These are phyloP conservation scores for Bombus cullumanus DNA, from an alignment of 1,140 invertebrate genomes.

Conservation along the genomic window DNA sequence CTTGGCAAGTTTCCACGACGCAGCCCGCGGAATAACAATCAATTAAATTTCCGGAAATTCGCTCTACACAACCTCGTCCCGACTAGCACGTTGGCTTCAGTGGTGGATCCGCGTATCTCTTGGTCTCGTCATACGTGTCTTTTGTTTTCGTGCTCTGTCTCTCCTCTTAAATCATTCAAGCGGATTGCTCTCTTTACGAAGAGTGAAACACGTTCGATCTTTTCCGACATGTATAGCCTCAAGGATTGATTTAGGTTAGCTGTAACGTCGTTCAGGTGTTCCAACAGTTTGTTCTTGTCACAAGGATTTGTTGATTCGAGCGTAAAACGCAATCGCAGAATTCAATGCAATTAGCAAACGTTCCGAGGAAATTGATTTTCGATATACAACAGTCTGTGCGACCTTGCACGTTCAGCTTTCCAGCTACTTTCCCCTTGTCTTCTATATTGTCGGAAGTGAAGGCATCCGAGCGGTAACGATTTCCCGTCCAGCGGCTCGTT, in stretches of 20 bases:
- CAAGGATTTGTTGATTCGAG: neutral
- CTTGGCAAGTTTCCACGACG: slow-evolving; percentile 52
- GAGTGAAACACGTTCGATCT: neutral
- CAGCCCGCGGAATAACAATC: slow-evolving; percentile 63
- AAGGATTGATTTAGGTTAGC: neutral
- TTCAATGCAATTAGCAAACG: neutral
- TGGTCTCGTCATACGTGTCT: neutral
- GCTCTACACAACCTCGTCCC: neutral
- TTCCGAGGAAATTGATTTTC: neutral
- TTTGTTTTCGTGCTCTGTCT: neutral
- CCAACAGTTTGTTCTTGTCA: neutral
- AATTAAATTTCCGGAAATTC: slow-evolving; percentile 65
- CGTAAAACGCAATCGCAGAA: neutral
- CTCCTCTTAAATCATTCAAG: neutral
- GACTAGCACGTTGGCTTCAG: slow-evolving; percentile 18
- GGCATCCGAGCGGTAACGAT: slow-evolving; percentile 37
- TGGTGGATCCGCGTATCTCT: neutral
- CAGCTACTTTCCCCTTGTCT: neutral
- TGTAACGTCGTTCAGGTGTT: neutral
- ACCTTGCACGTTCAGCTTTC: neutral
- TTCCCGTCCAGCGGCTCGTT: slow-evolving; percentile 32
- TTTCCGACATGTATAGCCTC: neutral
- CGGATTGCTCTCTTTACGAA: neutral
- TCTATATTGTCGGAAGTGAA: neutral
- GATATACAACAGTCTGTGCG: neutral